These are phyloP conservation scores for Chydorus sphaericus DNA, from an alignment of 2,888 invertebrate species.

Conservation along the genomic window DNA sequence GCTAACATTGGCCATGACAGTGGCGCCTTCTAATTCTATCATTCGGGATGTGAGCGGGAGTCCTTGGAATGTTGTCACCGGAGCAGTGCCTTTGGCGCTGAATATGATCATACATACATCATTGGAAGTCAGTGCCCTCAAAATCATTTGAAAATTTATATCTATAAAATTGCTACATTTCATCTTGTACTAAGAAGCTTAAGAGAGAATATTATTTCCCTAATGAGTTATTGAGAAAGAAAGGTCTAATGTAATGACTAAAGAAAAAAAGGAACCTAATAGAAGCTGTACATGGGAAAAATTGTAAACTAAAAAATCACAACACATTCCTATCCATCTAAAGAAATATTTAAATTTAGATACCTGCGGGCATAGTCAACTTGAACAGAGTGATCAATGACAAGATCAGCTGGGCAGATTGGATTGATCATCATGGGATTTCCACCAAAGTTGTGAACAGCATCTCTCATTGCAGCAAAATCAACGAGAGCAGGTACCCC, in stretches of 20 bases:
- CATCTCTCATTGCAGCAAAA: constrained; percentile 96
- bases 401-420: constrained; percentile 89
- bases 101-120: constrained; percentile 1
- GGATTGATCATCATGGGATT: constrained; percentile 91
- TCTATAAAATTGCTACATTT: too few species aligned
- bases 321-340: too few species aligned
- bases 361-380: constrained; percentile 76
- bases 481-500: constrained; percentile 98
- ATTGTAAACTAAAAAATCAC: too few species aligned
- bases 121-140: not conserved
- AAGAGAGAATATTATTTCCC: too few species aligned
- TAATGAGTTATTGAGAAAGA: too few species aligned
- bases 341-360: too few species aligned
- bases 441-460: constrained; percentile 70
- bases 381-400: constrained; percentile 96
- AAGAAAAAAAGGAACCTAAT: too few species aligned
- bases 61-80: not conserved
- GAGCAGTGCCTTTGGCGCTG: constrained; percentile 1
- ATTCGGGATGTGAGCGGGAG: not conserved
- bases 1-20: not conserved
- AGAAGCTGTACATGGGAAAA: too few species aligned
- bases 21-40: constrained; percentile 4
- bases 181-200: too few species aligned
- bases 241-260: too few species aligned
- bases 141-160: not conserved